Evolutionary conservation across 2,113 vertebrate species (phyloP).

Genomic region (Pteronura brasiliensis): DNA sequence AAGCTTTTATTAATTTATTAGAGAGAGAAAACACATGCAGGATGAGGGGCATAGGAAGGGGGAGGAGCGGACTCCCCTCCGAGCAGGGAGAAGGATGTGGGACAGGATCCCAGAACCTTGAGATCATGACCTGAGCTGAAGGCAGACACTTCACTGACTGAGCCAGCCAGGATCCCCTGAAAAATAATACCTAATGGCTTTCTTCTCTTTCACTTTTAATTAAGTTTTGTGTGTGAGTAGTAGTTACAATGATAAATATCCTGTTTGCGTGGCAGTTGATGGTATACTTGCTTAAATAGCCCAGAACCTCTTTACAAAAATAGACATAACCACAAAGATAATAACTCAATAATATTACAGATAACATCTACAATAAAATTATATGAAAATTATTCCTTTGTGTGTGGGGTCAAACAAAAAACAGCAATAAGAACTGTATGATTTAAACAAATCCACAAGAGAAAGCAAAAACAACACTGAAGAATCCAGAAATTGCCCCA

Average conservation of each 20-base stretch:
- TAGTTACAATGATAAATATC: background rate
- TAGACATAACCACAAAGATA: background rate
- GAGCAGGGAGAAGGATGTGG: background rate
- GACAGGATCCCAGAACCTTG: background rate
- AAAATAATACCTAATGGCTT: background rate
- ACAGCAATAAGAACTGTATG: background rate
- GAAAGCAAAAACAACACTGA: background rate
- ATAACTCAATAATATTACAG: background rate
- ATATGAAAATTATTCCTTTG: background rate
- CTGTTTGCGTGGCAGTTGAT: background rate
- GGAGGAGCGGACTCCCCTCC: background rate
- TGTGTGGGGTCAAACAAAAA: background rate
- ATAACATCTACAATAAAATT: background rate
- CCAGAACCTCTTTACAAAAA: background rate
- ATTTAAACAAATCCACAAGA: background rate
- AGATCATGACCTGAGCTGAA: background rate
- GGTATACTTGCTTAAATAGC: background rate
- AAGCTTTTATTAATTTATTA: background rate
- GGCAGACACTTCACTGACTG: background rate
- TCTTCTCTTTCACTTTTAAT: slow-evolving; percentile 10
- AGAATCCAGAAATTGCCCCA: background rate
- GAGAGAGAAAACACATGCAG: background rate
- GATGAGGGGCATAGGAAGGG: background rate
- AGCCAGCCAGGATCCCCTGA: background rate
- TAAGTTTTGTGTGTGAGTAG: background rate